Evolutionary conservation across 2,888 invertebrate species (phyloP).

Genomic region (Cryptophagus acutangulus): DNA sequence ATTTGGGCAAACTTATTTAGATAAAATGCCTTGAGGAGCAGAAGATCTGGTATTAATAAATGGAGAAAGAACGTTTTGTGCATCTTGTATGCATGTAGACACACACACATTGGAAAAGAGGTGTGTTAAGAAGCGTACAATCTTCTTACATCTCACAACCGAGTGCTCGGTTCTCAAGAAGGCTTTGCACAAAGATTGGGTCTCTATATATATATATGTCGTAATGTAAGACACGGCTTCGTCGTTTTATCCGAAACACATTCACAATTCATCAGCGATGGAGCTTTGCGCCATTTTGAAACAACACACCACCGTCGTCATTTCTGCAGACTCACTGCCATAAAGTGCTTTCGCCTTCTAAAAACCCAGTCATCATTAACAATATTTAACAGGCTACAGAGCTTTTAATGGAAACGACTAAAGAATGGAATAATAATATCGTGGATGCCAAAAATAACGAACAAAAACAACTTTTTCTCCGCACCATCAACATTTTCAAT

Average conservation of each 20-base stretch:
- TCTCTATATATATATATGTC: neutral
- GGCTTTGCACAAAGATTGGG: slow-evolving; percentile 19
- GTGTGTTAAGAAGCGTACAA: slow-evolving; percentile 7
- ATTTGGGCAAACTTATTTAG: too few species aligned
- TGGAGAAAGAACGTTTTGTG: too few species aligned
- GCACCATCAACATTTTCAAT: too few species aligned
- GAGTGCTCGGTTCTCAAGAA: slow-evolving; percentile 23
- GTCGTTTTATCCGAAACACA: slow-evolving; percentile 14
- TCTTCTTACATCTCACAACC: slow-evolving; percentile 9
- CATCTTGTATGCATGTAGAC: too few species aligned
- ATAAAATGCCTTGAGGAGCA: too few species aligned
- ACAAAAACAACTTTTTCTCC: too few species aligned
- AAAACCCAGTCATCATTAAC: too few species aligned
- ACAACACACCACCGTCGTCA: neutral
- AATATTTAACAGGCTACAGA: too few species aligned
- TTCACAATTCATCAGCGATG: slow-evolving; percentile 18
- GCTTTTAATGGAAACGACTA: too few species aligned
- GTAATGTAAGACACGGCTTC: neutral
- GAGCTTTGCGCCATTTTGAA: slow-evolving; percentile 4
- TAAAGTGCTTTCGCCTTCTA: slow-evolving; percentile 12
- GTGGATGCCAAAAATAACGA: too few species aligned
- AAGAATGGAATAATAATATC: too few species aligned
- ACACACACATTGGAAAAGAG: slow-evolving; percentile 4
- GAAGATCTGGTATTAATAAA: too few species aligned
- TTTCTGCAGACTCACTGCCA: slow-evolving; percentile 17